Evolutionary conservation across 2,113 vertebrate species (phyloP), one percentile per base, ranked within the genome.

Genomic region (Nesoenas mayeri): DNA sequence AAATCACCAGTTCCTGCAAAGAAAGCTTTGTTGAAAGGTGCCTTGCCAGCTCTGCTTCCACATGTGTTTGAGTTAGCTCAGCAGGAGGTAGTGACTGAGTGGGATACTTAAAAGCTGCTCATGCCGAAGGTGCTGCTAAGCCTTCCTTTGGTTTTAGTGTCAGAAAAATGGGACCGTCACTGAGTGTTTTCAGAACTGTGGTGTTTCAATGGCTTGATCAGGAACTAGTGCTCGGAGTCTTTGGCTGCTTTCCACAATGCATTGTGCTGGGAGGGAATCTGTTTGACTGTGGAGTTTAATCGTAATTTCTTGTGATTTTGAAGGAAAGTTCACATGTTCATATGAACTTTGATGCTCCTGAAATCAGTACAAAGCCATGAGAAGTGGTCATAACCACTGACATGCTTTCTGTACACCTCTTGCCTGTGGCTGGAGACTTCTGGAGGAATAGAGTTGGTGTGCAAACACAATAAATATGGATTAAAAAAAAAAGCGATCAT

Each of bases 331-430:
- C 54, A 57, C 28, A 1, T 58, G 36, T 83, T 93, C 22, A 0
- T 80, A 48, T 58, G 50, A 93, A 86, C 29, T 90, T 64, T 44
- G 64, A 57, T 90, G 69, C 66, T 94, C 64, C 58, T 82, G 62
- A 70, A 77, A 83, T 56, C 25, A 34, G 60, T 60, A 34, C n/a
- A 77, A 38, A 85, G 67, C 54, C 56, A 40, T 18, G 12, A 80
- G 47, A 71, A 88, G 34, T 12, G 64, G 66, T 79, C 24, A 2
- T 71, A 62, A 83, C 64, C 29, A 20, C 34, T 88, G 85, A 69
- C 25, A 8, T 56, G 34, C 64, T 74, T 91, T 90, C 81, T 84
- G 64, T 91, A 85, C 79, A 25, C 24, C 47, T 70, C 36, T 72
- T 91, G 81, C 58, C 67, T 60, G 6, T 80, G 67, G 38, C 75